Conservation (phyloP, 2,797 vertebrate genomes). For the Babyrousa celebensis region DNA sequence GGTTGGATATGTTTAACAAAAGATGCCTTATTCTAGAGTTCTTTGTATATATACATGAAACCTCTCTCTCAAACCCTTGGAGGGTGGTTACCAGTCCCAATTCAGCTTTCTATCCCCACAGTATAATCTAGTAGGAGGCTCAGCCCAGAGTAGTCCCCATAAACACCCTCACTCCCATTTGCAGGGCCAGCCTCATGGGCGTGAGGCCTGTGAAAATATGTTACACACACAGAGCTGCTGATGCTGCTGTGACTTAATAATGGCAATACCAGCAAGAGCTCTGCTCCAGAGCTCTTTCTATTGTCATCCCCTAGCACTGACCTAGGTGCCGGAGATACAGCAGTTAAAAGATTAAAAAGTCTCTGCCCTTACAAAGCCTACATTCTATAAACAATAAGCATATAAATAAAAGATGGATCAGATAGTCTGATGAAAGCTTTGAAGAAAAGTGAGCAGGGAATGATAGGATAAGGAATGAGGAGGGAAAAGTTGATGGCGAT, state of each 20-base stretch:
- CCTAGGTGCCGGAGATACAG: neutral
- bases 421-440: neutral
- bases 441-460: neutral
- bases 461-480: neutral
- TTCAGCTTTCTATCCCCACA: neutral
- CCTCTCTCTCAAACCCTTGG: neutral
- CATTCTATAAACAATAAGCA: slow-evolving; percentile 15
- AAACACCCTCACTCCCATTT: neutral
- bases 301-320: neutral
- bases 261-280: neutral
- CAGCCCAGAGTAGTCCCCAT: neutral
- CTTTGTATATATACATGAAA: neutral
- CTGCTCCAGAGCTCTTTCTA: slow-evolving; percentile 18
- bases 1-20: slow-evolving; percentile 51
- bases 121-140: neutral
- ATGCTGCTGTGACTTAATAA: neutral
- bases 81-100: neutral
- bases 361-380: neutral
- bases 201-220: neutral
- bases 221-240: neutral
- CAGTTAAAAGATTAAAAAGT: neutral
- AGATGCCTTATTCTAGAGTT: slow-evolving; percentile 43
- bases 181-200: neutral
- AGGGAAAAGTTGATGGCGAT: neutral
- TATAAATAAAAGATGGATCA: slow-evolving; percentile 3